Base-by-base conservation (phyloP, 2,113 vertebrate genomes). In the Nesospiza acunhae region DNA sequence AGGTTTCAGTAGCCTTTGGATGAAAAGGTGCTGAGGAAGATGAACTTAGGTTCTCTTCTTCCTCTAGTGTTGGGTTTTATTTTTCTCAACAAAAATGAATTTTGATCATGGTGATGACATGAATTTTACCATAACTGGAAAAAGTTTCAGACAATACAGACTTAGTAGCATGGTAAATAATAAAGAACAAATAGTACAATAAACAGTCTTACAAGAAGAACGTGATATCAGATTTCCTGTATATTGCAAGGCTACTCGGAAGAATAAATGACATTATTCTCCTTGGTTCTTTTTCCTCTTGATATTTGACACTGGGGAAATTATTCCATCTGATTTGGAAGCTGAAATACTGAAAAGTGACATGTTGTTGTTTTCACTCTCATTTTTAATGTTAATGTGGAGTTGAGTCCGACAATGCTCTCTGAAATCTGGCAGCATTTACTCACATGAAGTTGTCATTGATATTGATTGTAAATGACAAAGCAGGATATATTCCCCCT, bases 291-390 rank as follows among this genome's bases (percentile, higher is more conserved):
- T 72, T 77, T 66, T 27, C 5, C 11, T 73, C 6, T 50, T 55
- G 35, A 17, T 55, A 73, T 66, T 93, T 89, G 76, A 96, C 73
- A 52, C 9, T 98, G 94, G 53, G 95, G 98, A 98, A 96, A 98
- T 98, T 75, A 98, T 98, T 90, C 90, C 96, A 73, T 88, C 86
- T 77, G 97, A 98, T 88, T 96, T 98, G 18, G 94, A 98, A 89
- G 75, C 90, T 85, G 96, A 96, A 90, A 98, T 98, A 87, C 44
- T 95, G 50, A 63, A 93, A 96, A 97, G 89, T 37, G 72, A 74
- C 93, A 96, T 94, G 97, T 98, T 84, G 47, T 83, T 84, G 44
- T 82, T 84, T 89, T 88, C 21, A 23, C 10, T 89, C 28, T 73
- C n/a, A 19, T 60, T 66, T 80, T 81, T 85, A 64, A 49, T 75